A percentile compares a stretch with the other conserved stretches of the same genome.
These are phyloP conservation scores for Andrena hattorfiana DNA, from an alignment of 2,888 invertebrate genomes.

Conservation along the genomic window DNA sequence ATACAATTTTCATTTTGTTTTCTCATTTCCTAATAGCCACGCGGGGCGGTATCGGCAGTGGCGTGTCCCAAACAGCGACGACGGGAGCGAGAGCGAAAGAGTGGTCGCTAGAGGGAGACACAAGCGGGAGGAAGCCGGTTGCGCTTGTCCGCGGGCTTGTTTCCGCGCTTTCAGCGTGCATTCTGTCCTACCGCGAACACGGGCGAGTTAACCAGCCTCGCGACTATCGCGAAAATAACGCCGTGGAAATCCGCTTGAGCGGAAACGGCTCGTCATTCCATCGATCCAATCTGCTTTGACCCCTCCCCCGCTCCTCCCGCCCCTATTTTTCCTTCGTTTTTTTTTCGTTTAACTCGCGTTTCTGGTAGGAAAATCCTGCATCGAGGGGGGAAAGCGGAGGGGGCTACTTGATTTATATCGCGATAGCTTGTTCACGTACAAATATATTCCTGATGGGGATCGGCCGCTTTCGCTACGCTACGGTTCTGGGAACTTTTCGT, in stretches of 20 bases:
- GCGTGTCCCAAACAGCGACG: slow-evolving; percentile 41
- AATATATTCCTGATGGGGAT: slow-evolving; percentile 49
- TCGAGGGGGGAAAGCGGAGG: not conserved
- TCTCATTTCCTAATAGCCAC: slow-evolving; percentile 74
- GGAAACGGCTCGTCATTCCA: slow-evolving; percentile 64
- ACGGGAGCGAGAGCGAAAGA: slow-evolving; percentile 30
- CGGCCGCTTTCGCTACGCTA: slow-evolving; percentile 28
- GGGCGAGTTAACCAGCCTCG: slow-evolving; percentile 65
- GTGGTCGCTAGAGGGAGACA: slow-evolving; percentile 4
- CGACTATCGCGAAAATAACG: slow-evolving; percentile 70
- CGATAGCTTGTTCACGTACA: slow-evolving; percentile 41
- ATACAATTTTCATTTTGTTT: slow-evolving; percentile 78
- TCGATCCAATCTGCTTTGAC: slow-evolving; percentile 52
- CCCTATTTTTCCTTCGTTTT: not conserved
- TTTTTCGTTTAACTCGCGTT: slow-evolving; percentile 27
- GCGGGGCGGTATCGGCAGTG: slow-evolving; percentile 57
- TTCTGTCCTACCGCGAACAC: slow-evolving; percentile 57
- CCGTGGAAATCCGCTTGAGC: slow-evolving; percentile 66
- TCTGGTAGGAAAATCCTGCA: slow-evolving; percentile 27
- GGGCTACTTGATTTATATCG: slow-evolving; percentile 47
- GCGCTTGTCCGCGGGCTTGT: slow-evolving; percentile 68
- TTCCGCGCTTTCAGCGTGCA: slow-evolving; percentile 69
- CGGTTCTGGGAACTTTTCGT: not conserved
- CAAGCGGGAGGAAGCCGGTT: slow-evolving; percentile 33
- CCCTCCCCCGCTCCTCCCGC: not conserved